Evolutionary conservation across 1,140 invertebrate species (phyloP), one percentile per base, ranked within the genome.

Genomic region (Ceratosolen fusciceps): DNA sequence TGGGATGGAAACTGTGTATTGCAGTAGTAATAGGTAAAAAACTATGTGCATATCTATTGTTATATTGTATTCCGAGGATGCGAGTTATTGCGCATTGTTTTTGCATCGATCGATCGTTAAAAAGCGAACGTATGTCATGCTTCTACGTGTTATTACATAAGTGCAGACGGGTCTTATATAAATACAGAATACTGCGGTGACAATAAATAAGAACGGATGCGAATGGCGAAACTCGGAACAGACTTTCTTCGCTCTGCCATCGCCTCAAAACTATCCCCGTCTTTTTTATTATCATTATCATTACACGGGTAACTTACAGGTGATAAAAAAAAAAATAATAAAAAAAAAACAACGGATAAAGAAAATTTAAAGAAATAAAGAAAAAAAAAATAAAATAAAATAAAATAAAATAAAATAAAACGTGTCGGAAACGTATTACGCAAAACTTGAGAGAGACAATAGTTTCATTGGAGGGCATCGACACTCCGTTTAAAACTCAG

Each of bases 151-250:
- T 54, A 52, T 43, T 56, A 68, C 56, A 24, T 21, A 37, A 34
- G 24, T 43, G 19, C 26, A 56, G 54, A 72, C 24, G 58, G 24
- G 16, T n/a, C 26, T 56, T 43, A 47, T 58, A 56, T 58, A 74
- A 79, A 74, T 68, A 62, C 49, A 47, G 60, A 79, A 79, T 79
- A 79, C 77, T 79, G 71, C 52, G 73, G 39, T 79, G 71, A 79
- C 47, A 74, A 68, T 74, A 79, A 79, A 74, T 74, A 74, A 74
- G 12, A 39, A 65, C n/a, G 56, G 73, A 34, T 34, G 26, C 16
- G 14, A 24, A 10, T 16, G 49, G 16, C 37, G 56, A 47, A 29
- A 39, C 9, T 47, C 24, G 12, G 19, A 31, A 24, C 49, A 16
- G 52, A 34, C 54, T 72, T 29, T 34, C n/a, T 43, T 37, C 12